Evolutionary conservation across 2,888 invertebrate species (phyloP), one percentile per base, ranked within the genome.

Genomic region (Macropis europaea): DNA sequence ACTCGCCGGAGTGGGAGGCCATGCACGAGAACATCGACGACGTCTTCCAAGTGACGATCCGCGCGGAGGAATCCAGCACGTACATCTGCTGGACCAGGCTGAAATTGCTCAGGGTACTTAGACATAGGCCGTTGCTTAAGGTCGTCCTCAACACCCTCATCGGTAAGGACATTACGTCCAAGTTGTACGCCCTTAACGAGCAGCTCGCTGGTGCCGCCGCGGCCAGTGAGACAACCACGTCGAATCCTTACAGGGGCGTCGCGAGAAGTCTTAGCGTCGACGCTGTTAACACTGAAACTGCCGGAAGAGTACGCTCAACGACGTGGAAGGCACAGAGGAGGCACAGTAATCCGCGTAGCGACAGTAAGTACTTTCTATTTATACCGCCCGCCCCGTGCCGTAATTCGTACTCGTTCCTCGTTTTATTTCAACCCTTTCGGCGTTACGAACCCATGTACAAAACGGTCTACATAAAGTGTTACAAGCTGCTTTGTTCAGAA

Each of bases 1-100:
- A 96, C 90, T 96, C 96, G n/a, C 96, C 96, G 0, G 96, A 97
- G 91, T 96, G 96, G 95, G 96, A 96, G 84, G 95, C 95, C 57
- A 94, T 94, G 87, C 93, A 94, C 83, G 94, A 94, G 85, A 94
- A 94, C 87, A 94, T 95, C 53, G 95, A 95, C 83, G 94, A 95
- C 85, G 93, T 95, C 88, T 95, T 95, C 89, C 95, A 96, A 93
- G 94, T 94, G 89, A 86, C 85, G 75, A 88, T 88, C 66, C 92
- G 94, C 48, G 96, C 96, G 9, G 95, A 95, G 87, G 96, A 96
- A 87, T 93, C 94, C 80, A 93, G 95, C 90, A 93, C 94, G 82
- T 94, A 95, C 87, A 91, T 96, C 75, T 95, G 95, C 85, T 96
- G 96, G 96, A 93, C 95, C 72, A 92, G 95, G 83, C 92, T 94